A percentile compares a stretch with the other conserved stretches of the same genome.
These are phyloP conservation scores for Muraenolepis orangiensis DNA, from an alignment of 2,797 vertebrate genomes.

Conservation along the genomic window DNA sequence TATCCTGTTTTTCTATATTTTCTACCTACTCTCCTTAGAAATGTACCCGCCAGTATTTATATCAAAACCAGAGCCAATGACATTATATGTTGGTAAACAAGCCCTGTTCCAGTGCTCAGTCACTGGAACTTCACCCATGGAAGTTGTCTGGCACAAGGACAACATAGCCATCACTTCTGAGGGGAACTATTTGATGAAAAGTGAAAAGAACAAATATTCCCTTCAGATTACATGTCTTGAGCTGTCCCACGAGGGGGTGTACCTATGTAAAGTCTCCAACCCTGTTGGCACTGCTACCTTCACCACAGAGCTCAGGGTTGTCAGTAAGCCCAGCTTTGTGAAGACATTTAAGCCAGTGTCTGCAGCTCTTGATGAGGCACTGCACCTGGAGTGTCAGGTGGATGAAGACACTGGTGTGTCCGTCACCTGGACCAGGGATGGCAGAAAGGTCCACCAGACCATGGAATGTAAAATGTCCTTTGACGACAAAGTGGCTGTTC, in stretches of 20 bases:
- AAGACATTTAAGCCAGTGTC: slow-evolving; percentile 81
- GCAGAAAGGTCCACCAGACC: slow-evolving; percentile 88
- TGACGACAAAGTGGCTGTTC: slow-evolving; percentile 92
- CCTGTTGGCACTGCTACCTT: slow-evolving; percentile 88
- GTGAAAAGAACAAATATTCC: slow-evolving; percentile 85
- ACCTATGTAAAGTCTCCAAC: slow-evolving; percentile 97
- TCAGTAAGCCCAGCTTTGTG: slow-evolving; percentile 88
- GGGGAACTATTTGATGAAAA: slow-evolving; percentile 78
- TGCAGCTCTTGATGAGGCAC: slow-evolving; percentile 83
- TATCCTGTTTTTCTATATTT: slow-evolving; percentile 39
- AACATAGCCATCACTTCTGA: slow-evolving; percentile 80
- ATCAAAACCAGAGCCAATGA: slow-evolving; percentile 90
- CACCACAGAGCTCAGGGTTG: slow-evolving; percentile 83
- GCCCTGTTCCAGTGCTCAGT: slow-evolving; percentile 89
- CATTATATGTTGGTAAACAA: slow-evolving; percentile 89
- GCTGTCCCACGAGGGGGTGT: slow-evolving; percentile 81
- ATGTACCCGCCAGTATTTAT: slow-evolving; percentile 91
- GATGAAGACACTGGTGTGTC: slow-evolving; percentile 94
- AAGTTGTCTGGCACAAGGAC: slow-evolving; percentile 94
- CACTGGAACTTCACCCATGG: slow-evolving; percentile 89
- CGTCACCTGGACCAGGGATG: slow-evolving; percentile 88
- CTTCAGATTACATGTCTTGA: slow-evolving; percentile 87
- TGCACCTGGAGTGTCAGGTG: slow-evolving; percentile 92
- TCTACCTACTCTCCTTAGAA: slow-evolving; percentile 83
- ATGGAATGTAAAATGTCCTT: slow-evolving; percentile 94